Conservation (phyloP, 2,113 vertebrate species). For the Corynorhinus townsendii region DNA sequence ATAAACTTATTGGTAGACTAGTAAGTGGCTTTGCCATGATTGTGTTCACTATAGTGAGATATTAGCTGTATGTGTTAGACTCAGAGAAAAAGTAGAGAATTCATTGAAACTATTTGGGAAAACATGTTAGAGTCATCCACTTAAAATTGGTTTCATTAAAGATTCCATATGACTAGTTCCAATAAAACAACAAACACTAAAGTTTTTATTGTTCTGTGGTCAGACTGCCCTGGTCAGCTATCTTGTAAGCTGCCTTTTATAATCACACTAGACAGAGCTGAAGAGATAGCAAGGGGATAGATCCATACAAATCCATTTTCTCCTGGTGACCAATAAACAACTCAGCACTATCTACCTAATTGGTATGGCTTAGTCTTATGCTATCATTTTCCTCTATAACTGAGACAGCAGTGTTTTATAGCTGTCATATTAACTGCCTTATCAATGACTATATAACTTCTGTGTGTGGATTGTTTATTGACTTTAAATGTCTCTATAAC, state of each 20-base stretch:
- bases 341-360: neutral
- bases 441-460: neutral
- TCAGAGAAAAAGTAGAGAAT: neutral
- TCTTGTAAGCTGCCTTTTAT: conserved; percentile 38
- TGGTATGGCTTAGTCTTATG: neutral
- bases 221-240: neutral
- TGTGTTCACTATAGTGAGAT: neutral
- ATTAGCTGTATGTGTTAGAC: conserved; percentile 1
- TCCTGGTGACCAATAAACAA: neutral
- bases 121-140: neutral
- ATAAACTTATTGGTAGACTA: neutral
- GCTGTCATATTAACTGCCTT: neutral
- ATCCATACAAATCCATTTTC: conserved; percentile 9
- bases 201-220: conserved; percentile 38
- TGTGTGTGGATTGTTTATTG: neutral
- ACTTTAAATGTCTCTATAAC: neutral
- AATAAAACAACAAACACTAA: conserved; percentile 4
- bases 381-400: neutral
- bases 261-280: neutral
- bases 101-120: neutral
- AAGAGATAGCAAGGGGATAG: neutral
- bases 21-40: neutral
- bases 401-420: neutral
- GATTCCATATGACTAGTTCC: conserved; percentile 29
- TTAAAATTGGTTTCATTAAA: conserved; percentile 33